Conservation (phyloP, 2,113 vertebrate genomes). For the Perccottus glenii region DNA sequence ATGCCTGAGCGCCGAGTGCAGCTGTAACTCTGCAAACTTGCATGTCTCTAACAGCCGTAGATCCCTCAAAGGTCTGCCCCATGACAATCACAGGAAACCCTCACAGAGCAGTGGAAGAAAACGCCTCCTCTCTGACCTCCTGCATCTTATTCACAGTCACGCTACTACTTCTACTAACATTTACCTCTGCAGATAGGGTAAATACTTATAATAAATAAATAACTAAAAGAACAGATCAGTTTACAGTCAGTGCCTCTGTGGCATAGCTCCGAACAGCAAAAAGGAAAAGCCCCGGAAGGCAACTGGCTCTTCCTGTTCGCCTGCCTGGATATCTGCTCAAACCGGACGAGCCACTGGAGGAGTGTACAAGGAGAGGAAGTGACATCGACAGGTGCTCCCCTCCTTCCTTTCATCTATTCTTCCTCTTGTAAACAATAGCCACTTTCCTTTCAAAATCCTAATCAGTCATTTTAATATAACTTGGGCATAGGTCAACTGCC, state of each 20-base stretch:
- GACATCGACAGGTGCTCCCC: conserved; percentile 78
- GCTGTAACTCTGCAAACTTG: conserved; percentile 20
- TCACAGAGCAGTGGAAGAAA: conserved; percentile 17
- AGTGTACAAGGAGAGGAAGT: conserved; percentile 74
- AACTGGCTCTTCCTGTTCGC: conserved; percentile 59
- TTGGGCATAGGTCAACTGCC: neutral
- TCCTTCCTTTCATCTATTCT: conserved; percentile 74
- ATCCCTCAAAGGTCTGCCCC: conserved; percentile 64
- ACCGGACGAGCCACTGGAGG: conserved; percentile 56
- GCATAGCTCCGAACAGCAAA: conserved; percentile 38
- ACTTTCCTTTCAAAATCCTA: conserved; percentile 23
- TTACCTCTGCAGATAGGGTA: conserved; percentile 27
- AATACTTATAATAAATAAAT: conserved; percentile 6
- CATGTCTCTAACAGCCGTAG: conserved; percentile 57
- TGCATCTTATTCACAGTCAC: conserved; percentile 36
- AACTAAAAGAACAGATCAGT: conserved; percentile 33
- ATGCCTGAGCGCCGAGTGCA: conserved; percentile 36
- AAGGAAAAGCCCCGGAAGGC: conserved; percentile 35
- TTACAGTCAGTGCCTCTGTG: conserved; percentile 46
- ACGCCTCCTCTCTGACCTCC: conserved; percentile 48
- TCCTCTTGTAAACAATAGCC: conserved; percentile 78
- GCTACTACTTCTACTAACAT: conserved; percentile 21
- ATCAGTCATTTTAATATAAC: neutral
- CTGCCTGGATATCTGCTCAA: conserved; percentile 56
- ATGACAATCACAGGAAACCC: conserved; percentile 72